Evolutionary conservation across 2,888 invertebrate genomes (phyloP).

Genomic region (Xylota segnis): DNA sequence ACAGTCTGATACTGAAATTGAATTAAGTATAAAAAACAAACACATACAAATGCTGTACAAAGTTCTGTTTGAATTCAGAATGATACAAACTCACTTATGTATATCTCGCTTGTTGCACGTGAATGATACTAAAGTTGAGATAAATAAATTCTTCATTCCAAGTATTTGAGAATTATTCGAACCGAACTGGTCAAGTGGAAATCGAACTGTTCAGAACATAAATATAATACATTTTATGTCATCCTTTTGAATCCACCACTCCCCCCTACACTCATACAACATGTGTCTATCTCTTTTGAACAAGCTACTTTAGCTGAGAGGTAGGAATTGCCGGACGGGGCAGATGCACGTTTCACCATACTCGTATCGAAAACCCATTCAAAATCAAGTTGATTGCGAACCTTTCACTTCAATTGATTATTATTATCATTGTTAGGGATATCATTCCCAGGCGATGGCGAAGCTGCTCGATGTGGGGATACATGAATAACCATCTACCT

Average conservation of each 20-base stretch:
- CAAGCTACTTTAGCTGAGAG: constrained; percentile 12
- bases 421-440: constrained; percentile 72
- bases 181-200: constrained; percentile 16
- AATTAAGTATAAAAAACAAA: too few species aligned
- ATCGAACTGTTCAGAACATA: constrained; percentile 24
- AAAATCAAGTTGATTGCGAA: constrained; percentile 74
- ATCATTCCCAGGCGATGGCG: constrained; percentile 62
- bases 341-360: constrained; percentile 43
- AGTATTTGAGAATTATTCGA: neutral
- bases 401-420: constrained; percentile 74
- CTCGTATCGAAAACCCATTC: constrained; percentile 61
- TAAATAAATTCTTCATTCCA: too few species aligned
- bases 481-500: constrained; percentile 37
- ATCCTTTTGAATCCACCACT: neutral
- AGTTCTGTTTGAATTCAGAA: too few species aligned
- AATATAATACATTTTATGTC: constrained; percentile 11
- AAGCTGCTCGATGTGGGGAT: constrained; percentile 29
- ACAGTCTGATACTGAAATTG: too few species aligned
- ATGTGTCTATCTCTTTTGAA: constrained; percentile 23
- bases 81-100: too few species aligned
- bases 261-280: neutral
- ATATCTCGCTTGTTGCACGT: too few species aligned
- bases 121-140: too few species aligned
- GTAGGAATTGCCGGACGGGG: neutral
- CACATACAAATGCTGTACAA: too few species aligned